Evolutionary conservation across 2,113 vertebrate species (phyloP).

Genomic region (Benitochromis conjunctus): DNA sequence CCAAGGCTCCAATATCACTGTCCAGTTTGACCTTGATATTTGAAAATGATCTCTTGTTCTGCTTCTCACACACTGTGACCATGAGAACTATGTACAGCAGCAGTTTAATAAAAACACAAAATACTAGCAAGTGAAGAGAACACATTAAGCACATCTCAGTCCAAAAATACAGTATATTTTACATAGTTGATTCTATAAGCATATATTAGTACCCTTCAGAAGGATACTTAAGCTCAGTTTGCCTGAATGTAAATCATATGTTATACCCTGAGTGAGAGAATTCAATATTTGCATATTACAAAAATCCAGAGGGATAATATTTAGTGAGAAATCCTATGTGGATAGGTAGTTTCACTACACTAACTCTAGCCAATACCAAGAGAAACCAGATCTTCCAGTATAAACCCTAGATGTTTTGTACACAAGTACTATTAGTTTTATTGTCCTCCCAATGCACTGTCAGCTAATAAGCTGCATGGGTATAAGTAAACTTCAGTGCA

Average conservation of each 20-base stretch:
- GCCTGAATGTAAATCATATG: neutral
- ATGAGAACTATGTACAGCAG: neutral
- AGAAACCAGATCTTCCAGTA: neutral
- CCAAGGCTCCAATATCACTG: neutral
- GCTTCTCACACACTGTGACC: neutral
- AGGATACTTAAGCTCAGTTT: neutral
- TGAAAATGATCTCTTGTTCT: neutral
- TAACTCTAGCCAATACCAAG: neutral
- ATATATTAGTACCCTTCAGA: too few relatives aligned
- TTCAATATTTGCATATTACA: neutral
- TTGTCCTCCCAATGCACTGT: neutral
- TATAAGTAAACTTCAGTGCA: neutral
- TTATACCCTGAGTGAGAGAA: neutral
- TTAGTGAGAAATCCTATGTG: neutral
- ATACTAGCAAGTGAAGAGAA: neutral
- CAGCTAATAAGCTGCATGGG: neutral
- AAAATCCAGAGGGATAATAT: neutral
- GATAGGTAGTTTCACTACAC: neutral
- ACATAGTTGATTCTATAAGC: neutral
- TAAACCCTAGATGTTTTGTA: neutral
- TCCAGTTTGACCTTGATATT: slow-evolving; percentile 50
- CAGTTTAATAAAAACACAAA: neutral
- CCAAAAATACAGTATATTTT: neutral
- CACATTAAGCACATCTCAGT: neutral
- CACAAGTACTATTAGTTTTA: neutral